Percentiles rank a stretch among this genome's conserved stretches.
phyloP scores from a whole-genome alignment of 2,797 vertebrate species.

The Pithecia hirsuta region DNA sequence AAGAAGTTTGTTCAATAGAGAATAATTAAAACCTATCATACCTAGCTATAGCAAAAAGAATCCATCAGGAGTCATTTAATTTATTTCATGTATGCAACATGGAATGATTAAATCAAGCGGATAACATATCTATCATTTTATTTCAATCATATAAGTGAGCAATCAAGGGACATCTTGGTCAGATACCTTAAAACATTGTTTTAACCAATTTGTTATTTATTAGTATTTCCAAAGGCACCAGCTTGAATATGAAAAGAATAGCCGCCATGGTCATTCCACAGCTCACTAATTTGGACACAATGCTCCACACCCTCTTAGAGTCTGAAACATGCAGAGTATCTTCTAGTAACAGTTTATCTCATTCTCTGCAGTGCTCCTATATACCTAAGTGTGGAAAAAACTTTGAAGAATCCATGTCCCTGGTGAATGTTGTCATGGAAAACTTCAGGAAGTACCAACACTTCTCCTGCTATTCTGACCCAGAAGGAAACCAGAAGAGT shows the following conservation, averaged over 20 bases:
- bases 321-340: not conserved
- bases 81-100: not conserved
- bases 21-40: not conserved
- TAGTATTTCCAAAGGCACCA: not conserved
- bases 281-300: not conserved
- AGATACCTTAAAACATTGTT: not conserved
- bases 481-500: constrained; percentile 87
- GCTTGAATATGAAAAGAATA: not conserved
- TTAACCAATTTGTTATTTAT: not conserved
- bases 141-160: not conserved
- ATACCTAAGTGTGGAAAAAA: constrained; percentile 95
- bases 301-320: not conserved
- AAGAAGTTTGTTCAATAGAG: not conserved
- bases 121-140: not conserved
- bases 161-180: not conserved
- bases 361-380: constrained; percentile 91
- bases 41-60: not conserved
- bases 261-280: not conserved
- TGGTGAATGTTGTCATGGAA: constrained; percentile 92
- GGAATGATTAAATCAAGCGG: not conserved
- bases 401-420: constrained; percentile 87
- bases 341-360: constrained; percentile 6
- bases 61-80: not conserved
- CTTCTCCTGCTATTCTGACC: constrained; percentile 93
- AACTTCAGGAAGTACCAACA: constrained; percentile 91